A percentile compares a stretch with the other conserved stretches of the same genome.
Evolutionary conservation across 2,113 vertebrate genomes (phyloP).

Genomic region (Odocoileus virginianus): DNA sequence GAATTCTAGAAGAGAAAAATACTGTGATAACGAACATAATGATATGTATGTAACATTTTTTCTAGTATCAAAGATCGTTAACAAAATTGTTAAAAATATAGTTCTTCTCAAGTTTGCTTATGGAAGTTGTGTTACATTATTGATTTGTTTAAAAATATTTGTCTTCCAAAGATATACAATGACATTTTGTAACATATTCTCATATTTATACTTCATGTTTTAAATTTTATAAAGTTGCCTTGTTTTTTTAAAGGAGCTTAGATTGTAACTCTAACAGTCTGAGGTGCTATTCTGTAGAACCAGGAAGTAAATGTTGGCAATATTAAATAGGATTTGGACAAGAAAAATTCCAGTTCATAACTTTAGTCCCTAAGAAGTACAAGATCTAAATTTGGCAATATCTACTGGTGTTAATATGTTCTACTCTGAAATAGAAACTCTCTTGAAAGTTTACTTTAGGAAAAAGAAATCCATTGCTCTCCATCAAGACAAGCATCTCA

Average conservation of each 20-base stretch:
- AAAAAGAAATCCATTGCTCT: slow-evolving; percentile 51
- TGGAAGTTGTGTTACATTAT: background rate
- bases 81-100: background rate
- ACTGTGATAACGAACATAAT: background rate
- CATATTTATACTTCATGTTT: background rate
- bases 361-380: slow-evolving; percentile 31
- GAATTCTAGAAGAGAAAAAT: background rate
- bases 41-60: background rate
- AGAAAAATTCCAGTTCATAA: slow-evolving; percentile 28
- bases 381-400: slow-evolving; percentile 45
- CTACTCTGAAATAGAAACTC: slow-evolving; percentile 53
- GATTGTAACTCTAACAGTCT: background rate
- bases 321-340: slow-evolving; percentile 10
- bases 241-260: background rate
- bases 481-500: slow-evolving; percentile 51
- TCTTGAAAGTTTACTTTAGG: slow-evolving; percentile 50
- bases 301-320: background rate
- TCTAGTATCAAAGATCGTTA: background rate
- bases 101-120: background rate
- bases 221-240: background rate
- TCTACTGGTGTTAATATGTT: slow-evolving; percentile 49
- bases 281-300: background rate
- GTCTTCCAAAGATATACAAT: background rate
- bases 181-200: background rate
- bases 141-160: background rate